phyloP scores from a whole-genome alignment of 53 echinoderm and acorn worm genomes.

The Mesocentrotus franciscanus region DNA sequence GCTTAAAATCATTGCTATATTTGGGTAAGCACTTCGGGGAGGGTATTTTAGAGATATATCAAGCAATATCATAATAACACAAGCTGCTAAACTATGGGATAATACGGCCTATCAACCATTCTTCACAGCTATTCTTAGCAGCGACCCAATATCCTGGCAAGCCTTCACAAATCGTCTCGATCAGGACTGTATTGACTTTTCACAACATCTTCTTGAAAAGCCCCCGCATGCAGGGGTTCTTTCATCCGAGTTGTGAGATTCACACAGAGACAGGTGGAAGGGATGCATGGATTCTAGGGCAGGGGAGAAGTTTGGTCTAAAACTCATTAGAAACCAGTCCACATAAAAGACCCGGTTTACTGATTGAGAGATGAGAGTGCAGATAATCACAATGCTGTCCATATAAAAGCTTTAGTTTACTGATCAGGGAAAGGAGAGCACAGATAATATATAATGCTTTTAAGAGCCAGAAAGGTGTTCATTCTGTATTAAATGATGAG shows the following conservation, averaged over 20 bases:
- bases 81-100: slow-evolving; percentile 6
- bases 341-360: not conserved
- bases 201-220: slow-evolving; percentile 27
- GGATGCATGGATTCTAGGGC: not conserved
- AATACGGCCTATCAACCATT: slow-evolving; percentile 5
- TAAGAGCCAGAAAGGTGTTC: not conserved
- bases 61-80: not conserved
- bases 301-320: not conserved
- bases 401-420: no score
- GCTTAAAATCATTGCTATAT: not conserved
- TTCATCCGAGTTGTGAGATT: slow-evolving; percentile 37
- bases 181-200: slow-evolving; percentile 42
- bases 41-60: not conserved
- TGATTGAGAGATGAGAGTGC: not conserved
- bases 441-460: no score
- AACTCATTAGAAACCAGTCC: slow-evolving; percentile 27
- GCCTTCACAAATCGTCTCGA: slow-evolving; percentile 34
- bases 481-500: no score
- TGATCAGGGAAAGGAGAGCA: no score
- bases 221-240: not conserved
- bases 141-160: slow-evolving; percentile 37
- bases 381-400: no score
- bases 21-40: not conserved
- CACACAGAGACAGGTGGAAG: slow-evolving; percentile 41
- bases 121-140: slow-evolving; percentile 40